These are phyloP conservation scores for Petrolisthes cinctipes DNA, from an alignment of 2,888 invertebrate species.

Conservation along the genomic window DNA sequence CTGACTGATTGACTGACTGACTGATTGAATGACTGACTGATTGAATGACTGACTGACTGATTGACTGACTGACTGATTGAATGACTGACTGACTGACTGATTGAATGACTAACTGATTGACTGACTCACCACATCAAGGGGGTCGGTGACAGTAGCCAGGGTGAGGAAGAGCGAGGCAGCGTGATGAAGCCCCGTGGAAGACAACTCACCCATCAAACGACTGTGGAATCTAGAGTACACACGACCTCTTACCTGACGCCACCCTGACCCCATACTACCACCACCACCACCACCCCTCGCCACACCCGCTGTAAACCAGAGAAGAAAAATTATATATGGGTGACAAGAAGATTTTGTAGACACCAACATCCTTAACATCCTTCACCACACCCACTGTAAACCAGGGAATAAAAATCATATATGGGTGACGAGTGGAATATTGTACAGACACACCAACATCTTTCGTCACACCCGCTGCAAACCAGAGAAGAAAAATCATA, in stretches of 20 bases:
- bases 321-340: too few relatives aligned
- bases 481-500: too few relatives aligned
- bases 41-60: too few relatives aligned
- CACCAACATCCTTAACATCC: too few relatives aligned
- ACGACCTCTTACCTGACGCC: conserved; percentile 59
- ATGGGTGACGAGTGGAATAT: too few relatives aligned
- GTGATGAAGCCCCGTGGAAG: conserved; percentile 54
- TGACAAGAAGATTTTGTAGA: too few relatives aligned
- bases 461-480: conserved; percentile 45
- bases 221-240: conserved; percentile 57
- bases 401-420: too few relatives aligned
- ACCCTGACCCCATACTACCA: conserved; percentile 39
- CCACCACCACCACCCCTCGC: conserved; percentile 37
- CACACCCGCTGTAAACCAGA: conserved; percentile 30
- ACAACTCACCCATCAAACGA: conserved; percentile 51
- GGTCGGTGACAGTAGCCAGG: conserved; percentile 49
- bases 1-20: too few relatives aligned
- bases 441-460: not conserved
- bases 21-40: too few relatives aligned
- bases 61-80: too few relatives aligned
- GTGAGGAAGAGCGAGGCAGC: conserved; percentile 46
- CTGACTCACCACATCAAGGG: conserved; percentile 45
- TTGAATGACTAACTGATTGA: not conserved
- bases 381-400: conserved; percentile 43
- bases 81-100: too few relatives aligned